phyloP scores from a whole-genome alignment of 2,797 vertebrate genomes.

The Lutjanus argentimaculatus region DNA sequence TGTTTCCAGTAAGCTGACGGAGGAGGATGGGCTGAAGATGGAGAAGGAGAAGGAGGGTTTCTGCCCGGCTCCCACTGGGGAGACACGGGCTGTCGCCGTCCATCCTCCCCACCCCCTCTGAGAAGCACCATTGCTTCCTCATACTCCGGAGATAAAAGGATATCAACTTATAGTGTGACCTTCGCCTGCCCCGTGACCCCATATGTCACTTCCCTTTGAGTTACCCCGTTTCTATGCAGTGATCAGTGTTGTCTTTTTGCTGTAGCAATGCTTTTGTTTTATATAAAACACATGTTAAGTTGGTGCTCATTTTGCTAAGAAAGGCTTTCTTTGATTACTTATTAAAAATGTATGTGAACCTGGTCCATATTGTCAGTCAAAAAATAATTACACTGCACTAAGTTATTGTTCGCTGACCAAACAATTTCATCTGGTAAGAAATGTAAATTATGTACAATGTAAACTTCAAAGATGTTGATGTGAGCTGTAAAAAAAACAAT shows the following conservation, averaged over 20 bases:
- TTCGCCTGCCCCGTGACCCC: conserved; percentile 64
- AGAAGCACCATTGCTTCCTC: conserved; percentile 52
- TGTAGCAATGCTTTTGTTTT: conserved; percentile 37
- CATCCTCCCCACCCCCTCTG: conserved; percentile 43
- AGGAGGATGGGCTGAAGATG: conserved; percentile 48
- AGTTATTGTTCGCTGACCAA: neutral
- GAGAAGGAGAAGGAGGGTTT: conserved; percentile 53
- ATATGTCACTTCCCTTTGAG: conserved; percentile 72
- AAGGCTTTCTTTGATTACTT: conserved; percentile 17
- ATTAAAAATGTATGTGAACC: conserved; percentile 26
- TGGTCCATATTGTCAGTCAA: conserved; percentile 1
- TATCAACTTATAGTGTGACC: conserved; percentile 68
- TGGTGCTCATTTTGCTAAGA: conserved; percentile 14
- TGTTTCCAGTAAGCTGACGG: conserved; percentile 38
- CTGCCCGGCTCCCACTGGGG: conserved; percentile 64
- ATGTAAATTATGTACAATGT: neutral
- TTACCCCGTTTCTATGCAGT: conserved; percentile 22
- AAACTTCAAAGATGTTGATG: neutral
- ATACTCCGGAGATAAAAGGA: conserved; percentile 55
- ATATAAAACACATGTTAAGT: conserved; percentile 8
- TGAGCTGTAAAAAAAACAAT: neutral
- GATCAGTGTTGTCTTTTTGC: conserved; percentile 33
- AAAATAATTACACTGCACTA: neutral
- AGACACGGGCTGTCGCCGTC: conserved; percentile 1
- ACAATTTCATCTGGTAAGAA: neutral